Base-by-base conservation (phyloP, 2,113 vertebrate species). In the Cryptomyrus ogoouensis region DNA sequence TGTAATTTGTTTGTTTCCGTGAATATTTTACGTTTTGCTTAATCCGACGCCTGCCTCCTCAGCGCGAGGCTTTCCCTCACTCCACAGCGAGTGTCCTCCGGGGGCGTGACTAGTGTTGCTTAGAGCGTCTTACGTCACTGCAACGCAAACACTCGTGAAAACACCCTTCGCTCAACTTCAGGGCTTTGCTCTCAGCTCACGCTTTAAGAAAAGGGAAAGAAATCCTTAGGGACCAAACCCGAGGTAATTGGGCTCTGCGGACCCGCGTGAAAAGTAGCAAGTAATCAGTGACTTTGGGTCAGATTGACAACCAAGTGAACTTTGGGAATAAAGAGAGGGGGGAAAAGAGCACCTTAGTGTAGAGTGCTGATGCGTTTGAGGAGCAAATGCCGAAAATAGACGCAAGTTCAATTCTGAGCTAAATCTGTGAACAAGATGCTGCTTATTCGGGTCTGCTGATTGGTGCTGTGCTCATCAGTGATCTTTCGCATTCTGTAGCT, bases 11-110 rank as follows among this genome's bases (percentile, higher is more conserved):
- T 89, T 44, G 31, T 74, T 66, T 74, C 83, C 44, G 10, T 42
- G 47, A 39, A 21, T 83, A 89, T 83, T 58, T 58, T 5, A 24
- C n/a, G 47, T 83, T 83, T 6, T 3, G 77, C 52, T n/a, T 87
- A 56, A 89, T 87, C 89, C 80, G 44, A 56, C 84, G 66, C 83
- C n/a, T 42, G 91, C 87, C 91, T 87, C 88, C 58, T 44, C 47
- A 52, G 35, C 46, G 24, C 46, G 88, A 89, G 90, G 88, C 90
- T 88, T 31, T 83, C 88, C 88, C 56, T 85, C 70, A 87, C 89
- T 44, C 17, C 80, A 39, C 46, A n/a, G 83, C 77, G 27, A 70
- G 90, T 83, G 88, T 90, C 62, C 44, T n/a, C 47, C 56, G 44
- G 83, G 88, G 90, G 90, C 90, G 90, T 90, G 88, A 87, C 58